Percentiles rank a stretch among this genome's conserved stretches.
phyloP scores from a whole-genome alignment of 2,888 invertebrate species.

The Hedya salicella region DNA sequence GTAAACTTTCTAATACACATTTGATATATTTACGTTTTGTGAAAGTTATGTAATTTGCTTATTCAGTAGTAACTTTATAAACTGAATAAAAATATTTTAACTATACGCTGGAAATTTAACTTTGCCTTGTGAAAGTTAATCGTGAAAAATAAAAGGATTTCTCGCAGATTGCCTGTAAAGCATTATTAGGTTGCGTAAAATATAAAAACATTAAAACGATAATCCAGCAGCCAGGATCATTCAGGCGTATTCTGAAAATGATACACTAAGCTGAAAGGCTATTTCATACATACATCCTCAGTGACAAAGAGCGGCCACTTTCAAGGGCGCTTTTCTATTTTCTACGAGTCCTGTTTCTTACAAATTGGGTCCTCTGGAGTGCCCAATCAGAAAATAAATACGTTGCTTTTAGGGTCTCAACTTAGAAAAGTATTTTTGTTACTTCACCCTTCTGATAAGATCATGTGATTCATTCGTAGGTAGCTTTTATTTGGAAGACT shows the following conservation, averaged over 20 bases:
- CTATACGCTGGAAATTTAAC: neutral
- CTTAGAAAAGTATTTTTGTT: conserved; percentile 26
- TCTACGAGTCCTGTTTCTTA: conserved; percentile 28
- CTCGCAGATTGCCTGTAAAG: too few relatives aligned
- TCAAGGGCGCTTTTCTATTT: conserved; percentile 19
- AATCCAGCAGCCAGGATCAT: too few relatives aligned
- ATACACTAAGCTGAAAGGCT: too few relatives aligned
- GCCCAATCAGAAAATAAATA: conserved; percentile 39
- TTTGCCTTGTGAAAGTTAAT: neutral
- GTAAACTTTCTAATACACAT: neutral
- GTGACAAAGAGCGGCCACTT: conserved; percentile 21
- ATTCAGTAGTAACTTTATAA: neutral
- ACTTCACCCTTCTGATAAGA: conserved; percentile 29
- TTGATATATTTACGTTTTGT: neutral
- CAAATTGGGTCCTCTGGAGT: conserved; percentile 34
- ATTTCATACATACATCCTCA: neutral
- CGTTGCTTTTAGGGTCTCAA: conserved; percentile 25
- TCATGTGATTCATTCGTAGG: conserved; percentile 18
- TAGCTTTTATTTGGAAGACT: conserved; percentile 10
- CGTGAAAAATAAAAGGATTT: neutral
- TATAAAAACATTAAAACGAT: too few relatives aligned
- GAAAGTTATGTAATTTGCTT: neutral
- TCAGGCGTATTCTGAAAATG: too few relatives aligned
- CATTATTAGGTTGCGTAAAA: too few relatives aligned
- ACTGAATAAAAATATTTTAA: neutral